Evolutionary conservation across 2,113 vertebrate species (phyloP).

Genomic region (Muscicapa adusta): DNA sequence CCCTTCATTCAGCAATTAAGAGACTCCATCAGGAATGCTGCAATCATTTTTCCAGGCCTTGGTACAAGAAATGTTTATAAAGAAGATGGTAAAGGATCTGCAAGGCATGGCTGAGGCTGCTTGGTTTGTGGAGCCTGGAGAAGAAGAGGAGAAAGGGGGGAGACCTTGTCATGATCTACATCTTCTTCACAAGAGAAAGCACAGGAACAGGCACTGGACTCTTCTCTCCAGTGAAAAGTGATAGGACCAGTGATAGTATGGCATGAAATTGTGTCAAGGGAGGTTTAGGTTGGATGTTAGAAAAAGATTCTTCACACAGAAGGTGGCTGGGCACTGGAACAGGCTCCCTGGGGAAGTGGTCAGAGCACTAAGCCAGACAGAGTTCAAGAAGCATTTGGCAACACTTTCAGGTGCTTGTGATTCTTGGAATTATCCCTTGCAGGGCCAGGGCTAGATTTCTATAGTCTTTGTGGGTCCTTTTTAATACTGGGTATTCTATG

Average conservation of each 20-base stretch:
- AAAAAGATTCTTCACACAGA: background rate
- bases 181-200: background rate
- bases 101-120: fast-evolving
- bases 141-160: background rate
- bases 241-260: background rate
- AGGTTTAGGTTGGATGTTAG: background rate
- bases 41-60: background rate
- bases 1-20: background rate
- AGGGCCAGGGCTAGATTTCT: background rate
- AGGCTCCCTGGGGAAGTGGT: background rate
- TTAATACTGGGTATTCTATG: background rate
- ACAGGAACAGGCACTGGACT: background rate
- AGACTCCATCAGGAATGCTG: background rate
- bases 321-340: background rate
- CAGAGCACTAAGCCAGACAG: background rate
- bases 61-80: background rate
- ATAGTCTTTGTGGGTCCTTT: background rate
- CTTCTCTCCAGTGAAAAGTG: background rate
- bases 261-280: background rate
- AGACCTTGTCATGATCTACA: background rate
- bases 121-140: background rate
- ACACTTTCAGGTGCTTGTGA: background rate
- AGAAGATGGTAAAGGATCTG: background rate
- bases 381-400: background rate
- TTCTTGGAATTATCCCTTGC: background rate